These are phyloP conservation scores for Hylaeus volcanicus DNA, from an alignment of 1,140 invertebrate genomes.

Conservation along the genomic window DNA sequence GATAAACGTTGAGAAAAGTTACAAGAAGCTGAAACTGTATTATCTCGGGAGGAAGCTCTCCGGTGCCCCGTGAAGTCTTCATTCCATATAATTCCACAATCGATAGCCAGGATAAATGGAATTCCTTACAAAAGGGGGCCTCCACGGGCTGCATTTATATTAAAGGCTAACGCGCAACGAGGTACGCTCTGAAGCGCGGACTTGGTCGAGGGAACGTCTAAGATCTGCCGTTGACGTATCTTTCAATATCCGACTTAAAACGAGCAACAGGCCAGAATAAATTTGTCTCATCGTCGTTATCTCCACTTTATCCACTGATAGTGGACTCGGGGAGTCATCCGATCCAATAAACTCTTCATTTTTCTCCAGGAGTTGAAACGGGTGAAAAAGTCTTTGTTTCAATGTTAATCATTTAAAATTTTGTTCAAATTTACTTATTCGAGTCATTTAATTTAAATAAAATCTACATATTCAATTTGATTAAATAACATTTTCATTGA, in stretches of 20 bases:
- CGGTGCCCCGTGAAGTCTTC: slow-evolving; percentile 3
- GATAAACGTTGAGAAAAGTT: slow-evolving; percentile 34
- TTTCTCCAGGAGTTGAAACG: too few species aligned
- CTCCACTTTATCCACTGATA: neutral
- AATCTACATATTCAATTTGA: too few species aligned
- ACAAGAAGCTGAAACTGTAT: slow-evolving; percentile 37
- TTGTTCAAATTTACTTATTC: too few species aligned
- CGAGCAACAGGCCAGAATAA: neutral
- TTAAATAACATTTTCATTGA: too few species aligned
- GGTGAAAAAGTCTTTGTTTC: too few species aligned
- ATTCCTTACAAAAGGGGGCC: slow-evolving; percentile 4
- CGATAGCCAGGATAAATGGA: slow-evolving; percentile 28
- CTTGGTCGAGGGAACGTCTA: too few species aligned
- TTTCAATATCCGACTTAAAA: neutral
- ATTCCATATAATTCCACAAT: slow-evolving; percentile 36
- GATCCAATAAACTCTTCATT: too few species aligned
- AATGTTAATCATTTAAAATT: too few species aligned
- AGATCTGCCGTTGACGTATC: neutral
- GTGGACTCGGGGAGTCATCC: too few species aligned
- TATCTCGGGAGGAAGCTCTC: neutral
- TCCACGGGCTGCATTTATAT: neutral
- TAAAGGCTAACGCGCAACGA: slow-evolving; percentile 14
- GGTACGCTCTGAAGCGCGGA: neutral
- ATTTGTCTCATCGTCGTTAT: slow-evolving; percentile 16
- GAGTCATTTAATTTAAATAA: too few species aligned